These are phyloP conservation scores for Orchestia grillus DNA, from an alignment of 1,140 invertebrate genomes.

Conservation along the genomic window DNA sequence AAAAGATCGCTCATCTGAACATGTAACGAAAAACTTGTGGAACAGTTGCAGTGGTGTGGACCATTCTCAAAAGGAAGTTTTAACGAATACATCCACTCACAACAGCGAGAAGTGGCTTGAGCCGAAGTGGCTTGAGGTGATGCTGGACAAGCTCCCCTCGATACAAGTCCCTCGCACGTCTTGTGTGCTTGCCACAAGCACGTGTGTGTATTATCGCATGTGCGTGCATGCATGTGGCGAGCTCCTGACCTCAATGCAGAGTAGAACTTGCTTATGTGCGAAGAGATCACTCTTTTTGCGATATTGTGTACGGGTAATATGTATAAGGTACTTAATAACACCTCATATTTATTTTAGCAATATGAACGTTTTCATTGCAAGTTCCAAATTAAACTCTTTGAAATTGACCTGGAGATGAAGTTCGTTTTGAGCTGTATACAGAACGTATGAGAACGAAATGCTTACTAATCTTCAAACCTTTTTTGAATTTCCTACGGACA, in stretches of 20 bases:
- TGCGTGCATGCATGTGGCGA: background rate
- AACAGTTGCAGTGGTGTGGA: background rate
- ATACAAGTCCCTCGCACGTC: background rate
- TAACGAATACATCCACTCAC: too few relatives aligned
- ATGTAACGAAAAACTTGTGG: background rate
- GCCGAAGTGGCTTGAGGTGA: too few relatives aligned
- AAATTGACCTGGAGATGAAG: too few relatives aligned
- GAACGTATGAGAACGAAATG: background rate
- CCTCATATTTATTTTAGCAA: background rate
- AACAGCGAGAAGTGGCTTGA: too few relatives aligned
- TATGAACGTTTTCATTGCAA: too few relatives aligned
- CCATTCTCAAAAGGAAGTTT: background rate
- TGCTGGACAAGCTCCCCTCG: background rate
- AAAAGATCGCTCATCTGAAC: too few relatives aligned
- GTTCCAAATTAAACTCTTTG: too few relatives aligned
- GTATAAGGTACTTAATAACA: background rate
- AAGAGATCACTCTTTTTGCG: background rate
- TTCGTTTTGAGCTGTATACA: too few relatives aligned
- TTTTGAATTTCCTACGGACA: background rate
- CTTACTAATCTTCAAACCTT: background rate
- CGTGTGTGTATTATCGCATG: background rate
- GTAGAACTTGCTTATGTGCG: background rate
- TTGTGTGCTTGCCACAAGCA: background rate
- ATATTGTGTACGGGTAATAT: background rate
- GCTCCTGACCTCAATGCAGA: background rate